A percentile compares a stretch with the other conserved stretches of the same genome.
Evolutionary conservation across 2,888 invertebrate species (phyloP).

Genomic region (Dasysyrphus albostriatus): DNA sequence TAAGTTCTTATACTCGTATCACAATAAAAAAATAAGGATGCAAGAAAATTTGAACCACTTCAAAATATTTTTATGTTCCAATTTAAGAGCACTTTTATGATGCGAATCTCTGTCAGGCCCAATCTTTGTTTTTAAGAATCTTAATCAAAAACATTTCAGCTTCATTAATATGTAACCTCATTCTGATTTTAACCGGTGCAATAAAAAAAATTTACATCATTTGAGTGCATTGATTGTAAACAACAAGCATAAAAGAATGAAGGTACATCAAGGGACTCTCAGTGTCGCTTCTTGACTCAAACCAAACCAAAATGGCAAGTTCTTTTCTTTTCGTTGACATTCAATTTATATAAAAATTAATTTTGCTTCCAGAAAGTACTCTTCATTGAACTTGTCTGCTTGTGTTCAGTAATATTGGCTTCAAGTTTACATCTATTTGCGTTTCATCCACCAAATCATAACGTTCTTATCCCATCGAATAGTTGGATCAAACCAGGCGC

Average conservation of each 20-base stretch:
- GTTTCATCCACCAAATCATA: constrained; percentile 46
- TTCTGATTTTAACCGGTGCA: neutral
- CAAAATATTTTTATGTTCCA: too few relatives aligned
- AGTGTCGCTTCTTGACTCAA: neutral
- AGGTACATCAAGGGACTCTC: neutral
- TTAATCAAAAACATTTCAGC: neutral
- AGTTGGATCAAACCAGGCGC: constrained; percentile 65
- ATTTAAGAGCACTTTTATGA: too few relatives aligned
- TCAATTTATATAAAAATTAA: neutral
- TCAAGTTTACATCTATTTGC: neutral
- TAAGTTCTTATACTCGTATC: too few relatives aligned
- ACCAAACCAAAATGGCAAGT: constrained; percentile 21
- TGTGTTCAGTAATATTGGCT: neutral
- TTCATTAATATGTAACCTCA: neutral
- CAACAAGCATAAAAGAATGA: constrained; percentile 23
- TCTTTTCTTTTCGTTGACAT: neutral
- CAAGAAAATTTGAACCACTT: too few relatives aligned
- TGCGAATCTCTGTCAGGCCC: neutral
- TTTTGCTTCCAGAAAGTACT: constrained; percentile 27
- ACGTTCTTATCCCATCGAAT: constrained; percentile 50
- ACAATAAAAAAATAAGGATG: too few relatives aligned
- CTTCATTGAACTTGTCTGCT: constrained; percentile 13
- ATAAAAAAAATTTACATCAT: neutral
- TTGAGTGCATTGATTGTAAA: neutral
- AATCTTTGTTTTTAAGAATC: neutral